Evolutionary conservation across 2,797 vertebrate genomes (phyloP), one percentile per base, ranked within the genome.

Genomic region (Microtus obscurus): DNA sequence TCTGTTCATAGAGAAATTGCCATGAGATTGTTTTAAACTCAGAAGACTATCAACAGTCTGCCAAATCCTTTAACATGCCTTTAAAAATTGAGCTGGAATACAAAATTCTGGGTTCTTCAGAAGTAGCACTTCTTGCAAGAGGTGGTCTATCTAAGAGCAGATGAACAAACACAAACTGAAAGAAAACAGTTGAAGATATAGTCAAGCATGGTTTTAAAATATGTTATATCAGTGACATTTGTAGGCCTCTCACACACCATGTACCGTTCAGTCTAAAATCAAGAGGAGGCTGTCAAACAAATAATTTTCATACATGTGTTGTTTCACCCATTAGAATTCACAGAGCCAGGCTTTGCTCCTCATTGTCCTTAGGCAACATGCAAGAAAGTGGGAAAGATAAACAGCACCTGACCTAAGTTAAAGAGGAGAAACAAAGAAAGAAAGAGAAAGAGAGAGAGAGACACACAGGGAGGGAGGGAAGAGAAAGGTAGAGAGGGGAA

Each of bases 301-400:
- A 80, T 53, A 77, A 71, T 73, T 73, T 71, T 48, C 34, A 17
- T 56, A 23, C 14, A 14, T 53, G 53, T 7, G 16, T 67, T 56
- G 23, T 13, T 34, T 43, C 27, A 69, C 27, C 43, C 14, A 31
- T 31, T 27, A 93, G 6, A 78, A 83, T 12, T 90, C 31, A n/a
- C 14, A 13, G 2, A 51, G 6, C 56, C 23, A 88, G 34, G 2
- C 21, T 94, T 78, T 88, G 67, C 2, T 93, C 17, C 17, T 0
- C 4, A 8, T 76, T 74, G 78, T 81, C 7, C 25, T 37, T 76
- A 1, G 34, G 21, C 29, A 78, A 45, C 34, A 40, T 89, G 29
- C 92, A 85, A 48, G 27, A 86, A 95, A 11, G 5, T 77, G 78
- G 73, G 79, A 31, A 77, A 27, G 87, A 74, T 81, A 96, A 93